A percentile compares a stretch with the other conserved stretches of the same genome.
These are phyloP conservation scores for Tethea ocularis DNA, from an alignment of 2,888 invertebrate species.

Conservation along the genomic window DNA sequence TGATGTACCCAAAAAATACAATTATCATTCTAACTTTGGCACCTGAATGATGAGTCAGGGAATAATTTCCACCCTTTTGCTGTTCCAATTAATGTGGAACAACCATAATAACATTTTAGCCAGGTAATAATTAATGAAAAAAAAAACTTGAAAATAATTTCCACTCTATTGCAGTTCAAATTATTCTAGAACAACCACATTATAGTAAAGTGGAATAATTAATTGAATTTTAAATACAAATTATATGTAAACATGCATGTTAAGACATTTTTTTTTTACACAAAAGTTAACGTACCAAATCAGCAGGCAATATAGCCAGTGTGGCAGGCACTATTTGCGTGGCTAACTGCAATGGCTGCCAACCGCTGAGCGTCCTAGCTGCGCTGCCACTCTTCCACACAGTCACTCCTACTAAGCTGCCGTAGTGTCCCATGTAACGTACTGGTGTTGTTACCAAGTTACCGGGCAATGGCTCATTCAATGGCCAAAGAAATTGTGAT, in stretches of 20 bases:
- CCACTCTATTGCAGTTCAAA: not conserved
- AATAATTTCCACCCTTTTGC: too few relatives aligned
- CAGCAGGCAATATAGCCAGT: constrained; percentile 89
- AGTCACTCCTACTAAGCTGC: constrained; percentile 88
- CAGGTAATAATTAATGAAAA: too few relatives aligned
- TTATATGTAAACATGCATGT: too few relatives aligned
- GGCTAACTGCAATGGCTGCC: constrained; percentile 92
- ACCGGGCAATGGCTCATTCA: constrained; percentile 85
- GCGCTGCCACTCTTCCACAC: constrained; percentile 84
- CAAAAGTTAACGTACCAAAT: constrained; percentile 64
- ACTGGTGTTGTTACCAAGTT: constrained; percentile 84
- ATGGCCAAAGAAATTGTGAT: constrained; percentile 87
- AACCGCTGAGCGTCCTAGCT: constrained; percentile 87
- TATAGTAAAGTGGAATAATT: not conserved
- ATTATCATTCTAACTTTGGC: too few relatives aligned
- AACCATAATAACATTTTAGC: too few relatives aligned
- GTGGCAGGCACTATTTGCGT: constrained; percentile 96
- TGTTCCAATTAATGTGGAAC: too few relatives aligned
- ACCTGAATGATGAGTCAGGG: too few relatives aligned
- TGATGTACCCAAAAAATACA: not conserved
- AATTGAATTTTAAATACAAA: not conserved
- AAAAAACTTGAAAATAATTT: not conserved
- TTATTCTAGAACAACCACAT: not conserved
- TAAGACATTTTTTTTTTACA: too few relatives aligned
- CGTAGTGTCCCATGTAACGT: constrained; percentile 88